phyloP scores from a whole-genome alignment of 2,888 invertebrate species.

The Phasia obesa region DNA sequence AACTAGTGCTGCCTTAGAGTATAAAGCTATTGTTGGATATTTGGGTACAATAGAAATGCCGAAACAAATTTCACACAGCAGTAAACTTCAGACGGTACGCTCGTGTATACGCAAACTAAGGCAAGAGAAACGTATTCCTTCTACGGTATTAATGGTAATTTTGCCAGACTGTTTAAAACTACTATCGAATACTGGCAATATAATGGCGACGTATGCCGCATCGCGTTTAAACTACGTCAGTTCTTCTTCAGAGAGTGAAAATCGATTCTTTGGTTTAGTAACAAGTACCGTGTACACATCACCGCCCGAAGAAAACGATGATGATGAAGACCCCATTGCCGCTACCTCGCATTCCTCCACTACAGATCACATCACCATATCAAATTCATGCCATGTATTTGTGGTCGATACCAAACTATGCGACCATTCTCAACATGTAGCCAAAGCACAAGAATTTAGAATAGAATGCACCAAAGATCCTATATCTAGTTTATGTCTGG shows the following conservation, averaged over 20 bases:
- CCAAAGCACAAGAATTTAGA: constrained; percentile 92
- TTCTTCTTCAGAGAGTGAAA: constrained; percentile 94
- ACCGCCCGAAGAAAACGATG: constrained; percentile 81
- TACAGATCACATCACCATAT: constrained; percentile 84
- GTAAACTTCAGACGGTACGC: constrained; percentile 90
- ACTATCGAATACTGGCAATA: constrained; percentile 89
- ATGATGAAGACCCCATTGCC: constrained; percentile 70
- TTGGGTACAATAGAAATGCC: constrained; percentile 98
- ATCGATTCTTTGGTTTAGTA: constrained; percentile 95
- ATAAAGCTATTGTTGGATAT: constrained; percentile 95
- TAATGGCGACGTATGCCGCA: constrained; percentile 93
- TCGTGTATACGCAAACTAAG: constrained; percentile 94
- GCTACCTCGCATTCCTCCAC: constrained; percentile 43
- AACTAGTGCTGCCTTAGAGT: constrained; percentile 85
- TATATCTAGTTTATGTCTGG: constrained; percentile 90
- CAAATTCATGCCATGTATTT: constrained; percentile 97
- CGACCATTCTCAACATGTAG: constrained; percentile 90
- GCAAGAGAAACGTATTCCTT: constrained; percentile 93
- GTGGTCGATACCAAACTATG: constrained; percentile 94
- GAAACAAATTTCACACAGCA: constrained; percentile 89
- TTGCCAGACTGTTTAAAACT: constrained; percentile 90
- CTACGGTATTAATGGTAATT: constrained; percentile 92
- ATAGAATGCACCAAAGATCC: constrained; percentile 92
- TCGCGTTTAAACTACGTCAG: constrained; percentile 94
- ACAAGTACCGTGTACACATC: constrained; percentile 88